These are phyloP conservation scores for Trichonephila clavata DNA, from an alignment of 1,140 invertebrate species.

Conservation along the genomic window DNA sequence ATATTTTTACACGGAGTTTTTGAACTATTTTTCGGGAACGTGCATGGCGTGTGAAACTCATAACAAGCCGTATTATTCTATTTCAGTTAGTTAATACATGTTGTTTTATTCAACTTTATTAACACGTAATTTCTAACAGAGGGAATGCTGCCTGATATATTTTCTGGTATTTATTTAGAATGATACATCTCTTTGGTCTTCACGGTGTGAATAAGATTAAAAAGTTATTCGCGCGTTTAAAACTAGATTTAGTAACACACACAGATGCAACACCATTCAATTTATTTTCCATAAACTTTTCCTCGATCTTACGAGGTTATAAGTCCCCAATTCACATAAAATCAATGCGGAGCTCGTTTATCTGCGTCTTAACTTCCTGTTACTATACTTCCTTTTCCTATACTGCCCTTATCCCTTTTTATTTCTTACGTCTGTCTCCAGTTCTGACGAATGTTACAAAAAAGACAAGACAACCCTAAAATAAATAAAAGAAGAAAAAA, in stretches of 20 bases:
- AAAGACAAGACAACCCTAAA: slow-evolving; percentile 7
- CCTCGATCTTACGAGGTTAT: neutral
- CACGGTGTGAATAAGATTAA: neutral
- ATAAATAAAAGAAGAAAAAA: slow-evolving; percentile 35
- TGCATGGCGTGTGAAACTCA: too few species aligned
- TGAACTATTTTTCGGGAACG: too few species aligned
- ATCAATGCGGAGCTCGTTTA: slow-evolving; percentile 22
- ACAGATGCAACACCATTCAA: neutral
- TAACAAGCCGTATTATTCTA: too few species aligned
- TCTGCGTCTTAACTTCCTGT: slow-evolving; percentile 13
- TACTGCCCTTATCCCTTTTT: slow-evolving; percentile 23
- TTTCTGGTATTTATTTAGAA: too few species aligned
- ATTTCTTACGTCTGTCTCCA: slow-evolving; percentile 8
- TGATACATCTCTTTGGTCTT: too few species aligned
- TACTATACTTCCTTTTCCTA: slow-evolving; percentile 32
- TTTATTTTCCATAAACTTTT: slow-evolving; percentile 2
- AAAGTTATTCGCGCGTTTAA: neutral
- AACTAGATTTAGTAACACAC: neutral
- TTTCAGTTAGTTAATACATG: too few species aligned
- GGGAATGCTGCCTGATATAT: too few species aligned
- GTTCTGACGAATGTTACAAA: slow-evolving; percentile 18
- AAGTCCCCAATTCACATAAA: slow-evolving; percentile 30
- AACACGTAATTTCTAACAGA: too few species aligned
- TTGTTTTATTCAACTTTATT: too few species aligned
- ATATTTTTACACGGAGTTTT: too few species aligned